Conservation (phyloP, 2,797 vertebrate species). For the Pampus argenteus region DNA sequence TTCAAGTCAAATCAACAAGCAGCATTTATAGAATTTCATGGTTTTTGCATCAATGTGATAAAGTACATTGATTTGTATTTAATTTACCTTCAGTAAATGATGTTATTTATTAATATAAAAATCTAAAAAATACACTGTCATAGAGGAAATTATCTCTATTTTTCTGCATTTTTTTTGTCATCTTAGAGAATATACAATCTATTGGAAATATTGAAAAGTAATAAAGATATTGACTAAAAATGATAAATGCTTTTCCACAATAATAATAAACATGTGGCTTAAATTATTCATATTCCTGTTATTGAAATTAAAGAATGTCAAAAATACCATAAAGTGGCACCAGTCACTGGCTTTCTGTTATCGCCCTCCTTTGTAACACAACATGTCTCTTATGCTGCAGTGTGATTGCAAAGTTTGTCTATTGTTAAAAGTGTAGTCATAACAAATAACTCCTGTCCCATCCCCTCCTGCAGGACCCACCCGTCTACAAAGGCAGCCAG, state of each 20-base stretch:
- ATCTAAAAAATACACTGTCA: background rate
- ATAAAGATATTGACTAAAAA: too few relatives aligned
- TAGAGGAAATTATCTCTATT: too few relatives aligned
- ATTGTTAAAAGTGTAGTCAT: background rate
- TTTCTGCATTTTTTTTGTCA: too few relatives aligned
- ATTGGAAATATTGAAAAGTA: background rate
- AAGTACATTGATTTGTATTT: background rate
- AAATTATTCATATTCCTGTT: background rate
- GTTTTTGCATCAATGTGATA: too few relatives aligned
- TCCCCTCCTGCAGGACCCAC: conserved; percentile 57
- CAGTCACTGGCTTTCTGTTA: too few relatives aligned
- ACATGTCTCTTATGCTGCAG: background rate
- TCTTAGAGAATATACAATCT: background rate
- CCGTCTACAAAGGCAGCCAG: conserved; percentile 80
- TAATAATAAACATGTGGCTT: background rate
- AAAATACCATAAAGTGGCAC: background rate
- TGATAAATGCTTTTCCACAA: background rate
- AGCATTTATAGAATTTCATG: too few relatives aligned
- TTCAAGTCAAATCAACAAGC: too few relatives aligned
- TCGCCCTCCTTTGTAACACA: background rate
- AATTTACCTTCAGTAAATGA: background rate
- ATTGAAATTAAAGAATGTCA: background rate
- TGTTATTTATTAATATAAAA: background rate
- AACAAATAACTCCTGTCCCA: background rate
- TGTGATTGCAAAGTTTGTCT: background rate